Percentiles rank a stretch among this genome's conserved stretches.
Evolutionary conservation across 2,113 vertebrate genomes (phyloP).

Genomic region (Oxyura jamaicensis): DNA sequence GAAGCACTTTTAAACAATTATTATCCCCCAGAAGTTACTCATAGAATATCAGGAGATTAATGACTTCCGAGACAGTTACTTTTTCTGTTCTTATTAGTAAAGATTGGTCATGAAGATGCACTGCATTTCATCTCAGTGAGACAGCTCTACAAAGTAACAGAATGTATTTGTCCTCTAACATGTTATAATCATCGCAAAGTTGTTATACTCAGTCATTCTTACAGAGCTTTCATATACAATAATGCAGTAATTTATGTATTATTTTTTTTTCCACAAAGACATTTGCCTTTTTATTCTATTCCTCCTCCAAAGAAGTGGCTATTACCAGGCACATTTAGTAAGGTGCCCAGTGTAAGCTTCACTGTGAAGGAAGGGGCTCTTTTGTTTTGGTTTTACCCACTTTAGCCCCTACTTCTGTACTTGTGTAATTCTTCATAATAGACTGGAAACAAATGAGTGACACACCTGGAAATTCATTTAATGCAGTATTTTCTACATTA

Average conservation of each 20-base stretch:
- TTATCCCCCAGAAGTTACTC: neutral
- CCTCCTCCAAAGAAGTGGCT: neutral
- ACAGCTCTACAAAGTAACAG: neutral
- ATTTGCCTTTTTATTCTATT: neutral
- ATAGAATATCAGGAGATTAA: neutral
- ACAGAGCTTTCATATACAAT: neutral
- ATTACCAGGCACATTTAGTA: neutral
- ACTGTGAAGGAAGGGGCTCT: neutral
- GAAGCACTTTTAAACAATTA: neutral
- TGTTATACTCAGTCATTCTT: neutral
- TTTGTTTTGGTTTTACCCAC: neutral
- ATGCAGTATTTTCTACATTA: neutral
- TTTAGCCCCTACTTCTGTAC: neutral
- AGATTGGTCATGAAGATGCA: neutral
- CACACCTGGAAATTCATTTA: neutral
- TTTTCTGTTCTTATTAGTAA: neutral
- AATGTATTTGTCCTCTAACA: neutral
- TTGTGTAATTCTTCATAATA: neutral
- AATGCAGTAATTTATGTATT: too few species aligned
- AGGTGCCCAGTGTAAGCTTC: neutral
- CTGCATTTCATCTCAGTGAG: neutral
- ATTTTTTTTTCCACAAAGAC: too few species aligned
- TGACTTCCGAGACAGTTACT: neutral
- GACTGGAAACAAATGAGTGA: neutral
- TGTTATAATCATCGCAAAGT: neutral